Percentiles rank a stretch among this genome's conserved stretches.
phyloP scores from a whole-genome alignment of 2,113 vertebrate species.

The Bungarus multicinctus region DNA sequence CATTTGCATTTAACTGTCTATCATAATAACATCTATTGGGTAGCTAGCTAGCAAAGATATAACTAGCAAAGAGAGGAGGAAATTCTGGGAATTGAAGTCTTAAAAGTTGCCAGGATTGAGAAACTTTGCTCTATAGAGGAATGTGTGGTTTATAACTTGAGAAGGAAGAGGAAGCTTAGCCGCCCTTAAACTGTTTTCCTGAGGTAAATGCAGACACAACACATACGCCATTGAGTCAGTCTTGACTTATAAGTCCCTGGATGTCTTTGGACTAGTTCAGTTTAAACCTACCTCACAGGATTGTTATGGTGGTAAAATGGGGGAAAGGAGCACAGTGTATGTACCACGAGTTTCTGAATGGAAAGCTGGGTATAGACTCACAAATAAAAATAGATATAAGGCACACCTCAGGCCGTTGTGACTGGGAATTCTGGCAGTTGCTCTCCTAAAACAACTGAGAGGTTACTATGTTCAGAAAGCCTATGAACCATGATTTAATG shows the following conservation, averaged over 20 bases:
- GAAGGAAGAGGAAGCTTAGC: background rate
- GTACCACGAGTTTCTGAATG: background rate
- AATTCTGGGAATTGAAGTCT: background rate
- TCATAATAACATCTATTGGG: background rate
- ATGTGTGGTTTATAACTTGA: background rate
- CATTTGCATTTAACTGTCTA: background rate
- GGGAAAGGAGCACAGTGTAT: background rate
- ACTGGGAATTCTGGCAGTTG: background rate
- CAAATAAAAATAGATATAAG: background rate
- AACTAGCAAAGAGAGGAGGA: background rate
- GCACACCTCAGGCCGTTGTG: background rate
- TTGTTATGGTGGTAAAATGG: background rate
- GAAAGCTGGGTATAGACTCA: background rate
- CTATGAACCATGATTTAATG: background rate
- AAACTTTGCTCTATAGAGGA: background rate
- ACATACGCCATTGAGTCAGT: background rate
- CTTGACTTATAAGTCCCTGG: background rate
- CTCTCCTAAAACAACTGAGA: background rate
- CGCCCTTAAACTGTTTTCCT: background rate
- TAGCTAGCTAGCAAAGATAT: background rate
- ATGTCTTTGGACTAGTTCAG: background rate
- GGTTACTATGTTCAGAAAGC: background rate
- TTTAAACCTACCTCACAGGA: background rate
- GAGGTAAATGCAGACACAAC: background rate
- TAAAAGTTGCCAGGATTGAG: background rate